Evolutionary conservation across 2,797 vertebrate genomes (phyloP).

Genomic region (Silurus aristotelis): DNA sequence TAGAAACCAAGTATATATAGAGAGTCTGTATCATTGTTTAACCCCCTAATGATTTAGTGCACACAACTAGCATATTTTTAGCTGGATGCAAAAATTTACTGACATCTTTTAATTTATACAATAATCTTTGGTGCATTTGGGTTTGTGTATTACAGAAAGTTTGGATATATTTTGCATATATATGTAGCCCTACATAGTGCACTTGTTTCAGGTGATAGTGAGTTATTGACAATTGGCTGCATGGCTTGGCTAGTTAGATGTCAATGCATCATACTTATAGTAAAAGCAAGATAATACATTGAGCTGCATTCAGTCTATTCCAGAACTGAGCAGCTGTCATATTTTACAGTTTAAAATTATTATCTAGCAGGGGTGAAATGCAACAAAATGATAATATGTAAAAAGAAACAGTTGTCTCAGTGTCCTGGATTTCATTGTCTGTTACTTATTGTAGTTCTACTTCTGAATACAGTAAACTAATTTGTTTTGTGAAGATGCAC

Average conservation of each 20-base stretch:
- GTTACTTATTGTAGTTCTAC: neutral
- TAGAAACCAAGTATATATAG: neutral
- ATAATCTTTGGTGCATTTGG: neutral
- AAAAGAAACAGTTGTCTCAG: neutral
- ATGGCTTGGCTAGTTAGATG: neutral
- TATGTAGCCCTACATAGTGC: neutral
- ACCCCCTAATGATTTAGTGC: neutral
- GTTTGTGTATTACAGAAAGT: neutral
- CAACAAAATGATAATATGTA: neutral
- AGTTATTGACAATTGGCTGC: neutral
- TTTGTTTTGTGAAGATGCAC: neutral
- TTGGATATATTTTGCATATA: neutral
- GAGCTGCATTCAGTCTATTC: neutral
- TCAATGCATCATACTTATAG: neutral
- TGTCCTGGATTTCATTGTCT: neutral
- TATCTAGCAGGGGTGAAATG: neutral
- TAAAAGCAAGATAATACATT: neutral
- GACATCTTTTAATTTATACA: neutral
- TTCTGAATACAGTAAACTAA: neutral
- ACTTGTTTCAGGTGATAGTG: neutral
- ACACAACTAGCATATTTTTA: neutral
- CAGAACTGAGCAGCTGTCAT: neutral
- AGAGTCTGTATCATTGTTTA: neutral
- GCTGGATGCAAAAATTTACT: neutral
- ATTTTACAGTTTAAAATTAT: neutral